Evolutionary conservation across 2,113 vertebrate species (phyloP), one percentile per base, ranked within the genome.

Genomic region (Perccottus glenii): DNA sequence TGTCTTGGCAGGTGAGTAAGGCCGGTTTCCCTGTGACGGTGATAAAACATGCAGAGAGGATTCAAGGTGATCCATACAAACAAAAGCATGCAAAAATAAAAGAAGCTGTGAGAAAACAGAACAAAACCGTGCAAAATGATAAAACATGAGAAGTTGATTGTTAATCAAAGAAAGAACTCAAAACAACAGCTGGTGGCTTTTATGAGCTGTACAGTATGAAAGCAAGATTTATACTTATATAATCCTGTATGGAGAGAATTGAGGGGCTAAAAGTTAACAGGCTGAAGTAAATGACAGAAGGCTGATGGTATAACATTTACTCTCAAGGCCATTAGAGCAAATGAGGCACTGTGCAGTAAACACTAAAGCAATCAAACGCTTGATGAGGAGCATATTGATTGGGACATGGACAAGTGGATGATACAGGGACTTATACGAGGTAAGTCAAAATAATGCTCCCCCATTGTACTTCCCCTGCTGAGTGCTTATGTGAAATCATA

Each of bases 1-100:
- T 92, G 87, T 92, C 88, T 90, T 90, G 89, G 90, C 91, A 93
- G 84, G 85, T 89, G 81, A 83, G 88, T 0, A 87, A 89, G 27
- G 91, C 87, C 10, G 88, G 88, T 75, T 93, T 93, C 60, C 89
- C 91, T 93, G 89, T 52, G 74, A 56, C 70, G 61, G 63, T 67
- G 68, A 81, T 4, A 52, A 66, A 59, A 64, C 84, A 88, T 87
- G 80, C 86, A 88, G 76, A 14, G 56, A 67, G 70, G 12, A n/a
- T 60, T 53, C 68, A 77, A 14, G 67, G 19, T 1, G 33, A 78
- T 83, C 78, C 83, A 40, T 35, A 74, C 35, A 19, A 57, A 69
- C 48, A 69, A 65, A 68, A 16, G 52, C 46, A 27, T 73, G 46
- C 10, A 65, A 68, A 76, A 45, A 32, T 12, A 15, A 75, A 68